Conservation (phyloP, 2,888 invertebrate species). For the Limnephilus marmoratus region DNA sequence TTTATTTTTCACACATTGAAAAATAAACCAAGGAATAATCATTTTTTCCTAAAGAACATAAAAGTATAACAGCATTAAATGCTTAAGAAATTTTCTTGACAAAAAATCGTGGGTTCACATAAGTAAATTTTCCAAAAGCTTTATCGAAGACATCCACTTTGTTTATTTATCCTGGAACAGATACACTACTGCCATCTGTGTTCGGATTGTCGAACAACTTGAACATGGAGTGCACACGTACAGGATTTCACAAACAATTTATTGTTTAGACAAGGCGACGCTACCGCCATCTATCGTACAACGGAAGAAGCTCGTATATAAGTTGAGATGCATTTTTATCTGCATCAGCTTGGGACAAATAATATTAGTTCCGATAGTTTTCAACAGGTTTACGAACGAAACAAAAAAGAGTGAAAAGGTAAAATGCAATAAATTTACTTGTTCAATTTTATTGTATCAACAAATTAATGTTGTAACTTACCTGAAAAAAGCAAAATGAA, state of each 20-base stretch:
- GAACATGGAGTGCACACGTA: neutral
- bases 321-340: neutral
- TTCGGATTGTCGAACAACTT: neutral
- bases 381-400: no score
- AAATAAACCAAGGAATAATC: neutral
- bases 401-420: no score
- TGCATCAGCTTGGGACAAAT: no score
- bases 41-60: neutral
- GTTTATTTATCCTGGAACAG: neutral
- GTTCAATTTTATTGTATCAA: neutral
- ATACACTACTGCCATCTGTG: conserved; percentile 26
- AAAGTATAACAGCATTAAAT: neutral
- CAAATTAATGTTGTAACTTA: neutral
- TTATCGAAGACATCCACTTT: neutral
- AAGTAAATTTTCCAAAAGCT: neutral
- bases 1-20: neutral
- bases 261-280: neutral
- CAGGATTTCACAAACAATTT: neutral
- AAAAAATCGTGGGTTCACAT: no score
- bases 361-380: no score
- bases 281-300: conserved; percentile 18
- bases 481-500: neutral
- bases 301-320: neutral
- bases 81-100: no score
- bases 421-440: neutral